Evolutionary conservation across 2,113 vertebrate genomes (phyloP), one percentile per base, ranked within the genome.

Genomic region (Marmota flaviventris): DNA sequence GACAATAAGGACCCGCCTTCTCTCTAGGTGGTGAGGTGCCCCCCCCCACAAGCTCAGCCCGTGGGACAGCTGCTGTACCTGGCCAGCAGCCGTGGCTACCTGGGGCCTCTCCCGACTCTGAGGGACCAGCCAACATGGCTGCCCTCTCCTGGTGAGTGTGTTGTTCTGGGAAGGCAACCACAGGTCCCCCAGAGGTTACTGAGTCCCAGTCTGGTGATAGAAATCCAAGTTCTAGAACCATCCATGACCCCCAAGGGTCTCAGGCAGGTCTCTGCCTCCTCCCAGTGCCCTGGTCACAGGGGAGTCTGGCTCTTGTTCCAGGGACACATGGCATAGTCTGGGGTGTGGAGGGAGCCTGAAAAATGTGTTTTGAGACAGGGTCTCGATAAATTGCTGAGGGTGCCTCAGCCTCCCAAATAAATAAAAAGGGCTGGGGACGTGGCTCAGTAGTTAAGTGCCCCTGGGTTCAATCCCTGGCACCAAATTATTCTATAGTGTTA

Each of bases 1-100:
- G 37, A 34, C 0, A 10, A 53, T 32, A 18, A 25, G 27, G 42
- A 8, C 2, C 1, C 5, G 2, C 25, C 4, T 5, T 51, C 22
- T 34, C 18, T 45, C 22, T 0, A 16, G 18, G 12, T 14, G 42
- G 22, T 56, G 42, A 37, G 39, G 5, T 1, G 32, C n/a, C n/a
- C 58, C 51, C 4, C 48, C 32, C 9, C 4, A 2, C 4, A 42
- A 73, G 78, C 29, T 61, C 39, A 53, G 25, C 11, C 11, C 4
- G 27, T 32, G 37, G 5, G 45, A 18, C 42, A 14, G 45, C 27
- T 34, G 78, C 53, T 76, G 3, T 37, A 37, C 37, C 18, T 18
- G 67, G 63, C 20, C 73, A 32, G 42, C 4, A 20, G 70, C 42
- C 25, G 61, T 6, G 34, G 58, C n/a, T 42, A 11, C 37, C 84